Conservation (phyloP, 2,113 vertebrate genomes). For the Anas platyrhynchos region DNA sequence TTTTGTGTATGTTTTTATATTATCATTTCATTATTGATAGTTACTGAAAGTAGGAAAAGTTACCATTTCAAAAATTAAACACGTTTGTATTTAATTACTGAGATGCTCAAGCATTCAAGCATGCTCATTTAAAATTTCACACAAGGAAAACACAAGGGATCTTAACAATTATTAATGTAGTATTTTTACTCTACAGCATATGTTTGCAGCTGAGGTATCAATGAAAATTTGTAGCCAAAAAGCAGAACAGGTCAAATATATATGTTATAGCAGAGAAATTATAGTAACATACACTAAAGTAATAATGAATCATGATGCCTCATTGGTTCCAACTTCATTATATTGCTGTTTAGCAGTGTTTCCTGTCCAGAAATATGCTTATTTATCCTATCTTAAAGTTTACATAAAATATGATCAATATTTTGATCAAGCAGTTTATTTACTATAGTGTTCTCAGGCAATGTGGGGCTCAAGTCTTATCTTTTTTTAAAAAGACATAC, state of each 20-base stretch:
- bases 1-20: background rate
- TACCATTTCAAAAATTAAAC: background rate
- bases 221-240: background rate
- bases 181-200: background rate
- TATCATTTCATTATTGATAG: background rate
- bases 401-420: background rate
- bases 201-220: background rate
- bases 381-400: background rate
- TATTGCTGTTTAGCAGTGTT: background rate
- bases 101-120: background rate
- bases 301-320: background rate
- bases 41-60: background rate
- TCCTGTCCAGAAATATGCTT: background rate
- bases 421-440: background rate
- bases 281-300: background rate
- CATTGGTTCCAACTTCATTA: conserved; percentile 25
- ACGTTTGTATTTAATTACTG: background rate
- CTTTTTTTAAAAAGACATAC: background rate
- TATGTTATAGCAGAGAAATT: background rate
- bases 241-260: background rate
- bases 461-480: background rate
- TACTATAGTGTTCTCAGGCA: background rate
- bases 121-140: background rate
- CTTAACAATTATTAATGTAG: background rate
- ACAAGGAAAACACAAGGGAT: background rate